These are phyloP conservation scores for Nibea coibor DNA, from an alignment of 2,113 vertebrate genomes.

Conservation along the genomic window DNA sequence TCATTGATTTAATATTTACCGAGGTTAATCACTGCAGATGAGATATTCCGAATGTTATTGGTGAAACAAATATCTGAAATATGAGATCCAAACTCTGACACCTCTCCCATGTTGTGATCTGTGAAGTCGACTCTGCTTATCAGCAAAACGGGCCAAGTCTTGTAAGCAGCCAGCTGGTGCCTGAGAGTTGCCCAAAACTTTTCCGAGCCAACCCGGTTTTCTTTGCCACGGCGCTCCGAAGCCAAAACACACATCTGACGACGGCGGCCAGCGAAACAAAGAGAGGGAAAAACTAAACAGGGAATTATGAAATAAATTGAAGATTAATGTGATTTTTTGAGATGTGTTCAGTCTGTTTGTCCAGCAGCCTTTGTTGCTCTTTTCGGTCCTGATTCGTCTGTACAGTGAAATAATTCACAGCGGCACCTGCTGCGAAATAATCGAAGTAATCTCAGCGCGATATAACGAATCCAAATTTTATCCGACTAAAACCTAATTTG, in stretches of 20 bases:
- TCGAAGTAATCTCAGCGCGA: constrained; percentile 25
- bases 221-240: constrained; percentile 25
- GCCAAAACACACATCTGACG: constrained; percentile 65
- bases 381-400: background rate
- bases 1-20: constrained; percentile 18
- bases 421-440: constrained; percentile 12
- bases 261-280: constrained; percentile 23
- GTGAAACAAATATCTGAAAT: constrained; percentile 35
- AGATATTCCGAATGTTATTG: constrained; percentile 6
- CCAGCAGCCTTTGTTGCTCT: background rate
- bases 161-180: constrained; percentile 66
- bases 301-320: background rate
- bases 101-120: constrained; percentile 36
- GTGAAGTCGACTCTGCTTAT: constrained; percentile 38
- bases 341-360: background rate
- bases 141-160: constrained; percentile 46
- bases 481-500: constrained; percentile 51
- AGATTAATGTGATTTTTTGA: constrained; percentile 11
- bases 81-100: constrained; percentile 35
- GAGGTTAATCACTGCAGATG: constrained; percentile 46
- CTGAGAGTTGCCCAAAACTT: constrained; percentile 58
- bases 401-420: constrained; percentile 9
- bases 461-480: constrained; percentile 18
- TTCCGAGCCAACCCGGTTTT: constrained; percentile 44
- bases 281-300: background rate